Conservation (phyloP, 2,113 vertebrate genomes). For the Forbesichthys papilliferus region DNA sequence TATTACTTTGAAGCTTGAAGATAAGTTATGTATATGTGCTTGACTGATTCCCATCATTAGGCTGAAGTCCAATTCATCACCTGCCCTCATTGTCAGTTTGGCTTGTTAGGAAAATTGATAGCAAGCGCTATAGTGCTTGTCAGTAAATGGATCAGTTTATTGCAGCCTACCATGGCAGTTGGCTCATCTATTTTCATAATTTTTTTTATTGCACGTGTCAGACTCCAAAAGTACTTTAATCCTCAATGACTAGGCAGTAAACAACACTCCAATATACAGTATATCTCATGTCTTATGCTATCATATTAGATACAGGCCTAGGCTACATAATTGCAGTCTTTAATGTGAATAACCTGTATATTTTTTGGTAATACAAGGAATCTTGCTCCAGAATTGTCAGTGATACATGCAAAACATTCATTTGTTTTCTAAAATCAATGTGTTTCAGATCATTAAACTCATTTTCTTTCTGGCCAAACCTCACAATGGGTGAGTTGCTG, state of each 20-base stretch:
- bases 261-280: background rate
- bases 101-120: constrained; percentile 70
- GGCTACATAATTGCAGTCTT: background rate
- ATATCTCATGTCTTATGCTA: background rate
- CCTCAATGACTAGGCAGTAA: constrained; percentile 22
- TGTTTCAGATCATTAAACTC: constrained; percentile 46
- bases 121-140: constrained; percentile 52
- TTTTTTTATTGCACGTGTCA: constrained; percentile 51
- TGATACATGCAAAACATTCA: constrained; percentile 35
- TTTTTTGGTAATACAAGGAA: background rate
- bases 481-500: constrained; percentile 39
- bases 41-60: constrained; percentile 60
- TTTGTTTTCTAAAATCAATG: constrained; percentile 30
- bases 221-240: constrained; percentile 34
- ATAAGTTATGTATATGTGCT: constrained; percentile 41
- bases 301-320: constrained; percentile 6
- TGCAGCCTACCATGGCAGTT: constrained; percentile 46
- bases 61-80: constrained; percentile 52
- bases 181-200: constrained; percentile 57
- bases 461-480: constrained; percentile 53
- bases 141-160: constrained; percentile 65
- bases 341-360: constrained; percentile 6
- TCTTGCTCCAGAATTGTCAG: constrained; percentile 11
- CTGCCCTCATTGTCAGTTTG: constrained; percentile 41
- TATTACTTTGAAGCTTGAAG: constrained; percentile 1